phyloP scores from a whole-genome alignment of 2,888 invertebrate genomes.

The Cephonodes hylas region DNA sequence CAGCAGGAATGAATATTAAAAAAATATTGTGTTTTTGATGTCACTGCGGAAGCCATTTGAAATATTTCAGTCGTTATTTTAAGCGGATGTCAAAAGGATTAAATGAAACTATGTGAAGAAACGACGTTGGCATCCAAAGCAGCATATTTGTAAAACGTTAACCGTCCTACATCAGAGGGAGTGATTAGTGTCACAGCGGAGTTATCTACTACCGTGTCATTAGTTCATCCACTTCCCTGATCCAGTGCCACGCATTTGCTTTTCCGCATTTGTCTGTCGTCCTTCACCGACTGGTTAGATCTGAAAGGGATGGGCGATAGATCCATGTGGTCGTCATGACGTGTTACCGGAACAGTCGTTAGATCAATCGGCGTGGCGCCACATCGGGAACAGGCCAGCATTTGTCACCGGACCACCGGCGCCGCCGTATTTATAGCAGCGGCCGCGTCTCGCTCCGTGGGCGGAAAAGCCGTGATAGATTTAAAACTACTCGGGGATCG shows the following conservation, averaged over 20 bases:
- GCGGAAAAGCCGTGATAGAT: slow-evolving; percentile 38
- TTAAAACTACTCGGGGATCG: slow-evolving; percentile 9
- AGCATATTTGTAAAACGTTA: slow-evolving; percentile 49
- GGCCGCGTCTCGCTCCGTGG: slow-evolving; percentile 63
- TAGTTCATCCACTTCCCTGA: slow-evolving; percentile 64
- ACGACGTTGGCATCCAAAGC: slow-evolving; percentile 38
- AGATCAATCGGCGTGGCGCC: slow-evolving; percentile 75
- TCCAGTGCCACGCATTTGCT: slow-evolving; percentile 34
- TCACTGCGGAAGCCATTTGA: slow-evolving; percentile 15
- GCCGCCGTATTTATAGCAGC: slow-evolving; percentile 77
- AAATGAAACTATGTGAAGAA: slow-evolving; percentile 31
- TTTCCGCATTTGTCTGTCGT: slow-evolving; percentile 24
- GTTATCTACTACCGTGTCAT: slow-evolving; percentile 64
- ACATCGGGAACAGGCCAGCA: slow-evolving; percentile 66
- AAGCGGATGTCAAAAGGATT: slow-evolving; percentile 45
- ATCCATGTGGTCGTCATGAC: slow-evolving; percentile 38
- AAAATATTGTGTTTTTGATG: background rate
- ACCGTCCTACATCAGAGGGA: slow-evolving; percentile 46
- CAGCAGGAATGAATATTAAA: background rate
- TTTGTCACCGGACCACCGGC: slow-evolving; percentile 80
- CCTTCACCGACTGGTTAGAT: slow-evolving; percentile 17
- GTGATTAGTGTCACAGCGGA: slow-evolving; percentile 69
- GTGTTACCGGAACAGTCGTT: slow-evolving; percentile 56
- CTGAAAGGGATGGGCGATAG: slow-evolving; percentile 36
- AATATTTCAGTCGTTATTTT: slow-evolving; percentile 29